Conservation (phyloP, 92 coral and sea anemone genomes). For the Bergia sp. region DNA sequence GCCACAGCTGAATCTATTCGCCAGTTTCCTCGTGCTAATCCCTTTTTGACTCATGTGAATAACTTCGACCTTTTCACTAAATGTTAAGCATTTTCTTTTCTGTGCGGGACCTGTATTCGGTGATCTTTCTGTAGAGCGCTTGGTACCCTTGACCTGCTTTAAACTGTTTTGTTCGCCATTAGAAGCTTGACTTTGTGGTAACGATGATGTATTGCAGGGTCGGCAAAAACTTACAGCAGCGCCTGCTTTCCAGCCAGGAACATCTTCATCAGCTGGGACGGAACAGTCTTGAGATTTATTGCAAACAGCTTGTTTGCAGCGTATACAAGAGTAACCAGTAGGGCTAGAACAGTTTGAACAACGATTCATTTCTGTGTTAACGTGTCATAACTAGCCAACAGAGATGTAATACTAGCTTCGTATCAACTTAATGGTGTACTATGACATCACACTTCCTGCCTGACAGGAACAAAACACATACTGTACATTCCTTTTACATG, state of each 20-base stretch:
- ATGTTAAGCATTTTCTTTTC: conserved; percentile 11
- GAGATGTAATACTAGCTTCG: no score
- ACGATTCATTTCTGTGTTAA: not conserved
- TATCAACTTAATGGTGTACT: no score
- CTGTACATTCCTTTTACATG: not conserved
- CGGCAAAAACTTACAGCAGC: conserved; percentile 9
- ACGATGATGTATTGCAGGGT: not conserved
- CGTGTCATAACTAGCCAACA: no score
- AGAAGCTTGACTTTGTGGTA: no score
- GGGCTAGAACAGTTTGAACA: conserved; percentile 21
- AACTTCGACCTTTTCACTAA: conserved; percentile 23
- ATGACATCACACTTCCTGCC: no score
- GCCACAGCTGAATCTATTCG: conserved; percentile 26
- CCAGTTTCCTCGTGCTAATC: conserved; percentile 31
- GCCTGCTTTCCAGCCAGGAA: conserved; percentile 32
- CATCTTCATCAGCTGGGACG: conserved; percentile 4
- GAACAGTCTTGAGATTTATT: conserved; percentile 24
- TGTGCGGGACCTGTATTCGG: not conserved
- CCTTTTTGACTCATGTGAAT: conserved; percentile 15
- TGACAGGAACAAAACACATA: no score
- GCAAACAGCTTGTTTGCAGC: conserved; percentile 23
- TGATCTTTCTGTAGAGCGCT: not conserved
- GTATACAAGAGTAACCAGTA: conserved; percentile 18
- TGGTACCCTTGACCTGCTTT: not conserved
- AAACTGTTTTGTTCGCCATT: not conserved